Conservation (phyloP, 2,888 invertebrate genomes). For the Sinotaia quadrata region DNA sequence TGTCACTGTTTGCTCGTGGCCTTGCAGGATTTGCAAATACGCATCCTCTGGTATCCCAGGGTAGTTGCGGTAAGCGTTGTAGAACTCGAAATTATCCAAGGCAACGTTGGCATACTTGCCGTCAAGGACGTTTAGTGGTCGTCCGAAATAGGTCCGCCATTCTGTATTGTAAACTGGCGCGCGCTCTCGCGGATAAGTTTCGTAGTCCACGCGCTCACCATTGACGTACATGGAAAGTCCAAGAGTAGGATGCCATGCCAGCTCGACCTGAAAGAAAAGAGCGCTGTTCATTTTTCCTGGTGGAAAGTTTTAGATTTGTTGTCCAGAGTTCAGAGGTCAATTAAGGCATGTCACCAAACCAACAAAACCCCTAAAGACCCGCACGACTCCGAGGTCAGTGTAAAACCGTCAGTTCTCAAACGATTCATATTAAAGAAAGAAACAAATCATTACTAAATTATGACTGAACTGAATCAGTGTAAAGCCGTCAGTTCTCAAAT, state of each 20-base stretch:
- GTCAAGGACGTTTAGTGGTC: conserved; percentile 39
- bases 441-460: too few relatives aligned
- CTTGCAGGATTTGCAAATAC: conserved; percentile 22
- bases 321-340: too few relatives aligned
- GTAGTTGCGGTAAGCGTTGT: conserved; percentile 55
- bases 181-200: conserved; percentile 35
- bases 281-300: too few relatives aligned
- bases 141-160: conserved; percentile 56
- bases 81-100: conserved; percentile 59
- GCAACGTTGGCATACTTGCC: conserved; percentile 48
- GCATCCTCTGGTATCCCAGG: conserved; percentile 38
- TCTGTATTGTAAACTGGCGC: conserved; percentile 41
- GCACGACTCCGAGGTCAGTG: too few relatives aligned
- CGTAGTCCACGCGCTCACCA: conserved; percentile 51
- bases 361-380: too few relatives aligned
- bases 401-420: too few relatives aligned
- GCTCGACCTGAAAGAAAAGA: conserved; percentile 45
- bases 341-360: too few relatives aligned
- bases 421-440: too few relatives aligned
- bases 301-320: too few relatives aligned
- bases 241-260: conserved; percentile 61
- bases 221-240: conserved; percentile 61
- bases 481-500: too few relatives aligned
- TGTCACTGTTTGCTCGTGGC: too few relatives aligned
- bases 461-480: too few relatives aligned